A percentile compares a stretch with the other conserved stretches of the same genome.
Evolutionary conservation across 2,888 invertebrate species (phyloP).

Genomic region (Pediacus dermestoides): DNA sequence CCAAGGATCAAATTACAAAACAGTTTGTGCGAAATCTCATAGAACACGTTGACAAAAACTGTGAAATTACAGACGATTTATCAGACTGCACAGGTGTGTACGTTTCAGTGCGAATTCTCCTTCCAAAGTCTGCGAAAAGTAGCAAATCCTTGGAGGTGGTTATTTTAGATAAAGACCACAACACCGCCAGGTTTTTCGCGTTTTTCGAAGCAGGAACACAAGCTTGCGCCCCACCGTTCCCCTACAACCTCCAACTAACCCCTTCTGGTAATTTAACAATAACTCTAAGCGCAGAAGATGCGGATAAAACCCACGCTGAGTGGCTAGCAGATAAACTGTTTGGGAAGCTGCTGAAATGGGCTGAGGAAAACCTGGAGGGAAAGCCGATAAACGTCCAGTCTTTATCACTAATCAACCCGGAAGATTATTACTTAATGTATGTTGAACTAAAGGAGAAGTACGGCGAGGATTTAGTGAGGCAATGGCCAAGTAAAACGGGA

Average conservation of each 20-base stretch:
- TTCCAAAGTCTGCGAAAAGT: conserved; percentile 43
- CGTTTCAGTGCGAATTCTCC: conserved; percentile 48
- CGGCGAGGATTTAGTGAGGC: conserved; percentile 68
- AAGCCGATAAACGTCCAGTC: conserved; percentile 49
- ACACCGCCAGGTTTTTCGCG: conserved; percentile 51
- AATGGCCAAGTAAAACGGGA: conserved; percentile 87
- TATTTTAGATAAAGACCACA: conserved; percentile 47
- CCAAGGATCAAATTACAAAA: conserved; percentile 33
- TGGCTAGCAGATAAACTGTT: conserved; percentile 60
- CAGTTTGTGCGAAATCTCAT: conserved; percentile 39
- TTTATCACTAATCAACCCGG: conserved; percentile 62
- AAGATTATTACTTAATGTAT: conserved; percentile 70
- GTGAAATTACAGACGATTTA: conserved; percentile 31
- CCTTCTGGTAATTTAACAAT: conserved; percentile 43
- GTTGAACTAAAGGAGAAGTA: conserved; percentile 74
- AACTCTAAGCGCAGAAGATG: conserved; percentile 44
- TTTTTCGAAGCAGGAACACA: conserved; percentile 43
- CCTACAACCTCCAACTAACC: conserved; percentile 48
- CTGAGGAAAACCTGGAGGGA: conserved; percentile 48
- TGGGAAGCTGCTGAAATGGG: conserved; percentile 63
- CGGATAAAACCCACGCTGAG: conserved; percentile 42
- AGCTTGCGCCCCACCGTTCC: conserved; percentile 52
- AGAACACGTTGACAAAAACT: conserved; percentile 38
- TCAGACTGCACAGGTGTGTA: conserved; percentile 36
- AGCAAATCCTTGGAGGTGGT: conserved; percentile 41